Conservation (phyloP, 2,113 vertebrate genomes). For the human region DNA sequence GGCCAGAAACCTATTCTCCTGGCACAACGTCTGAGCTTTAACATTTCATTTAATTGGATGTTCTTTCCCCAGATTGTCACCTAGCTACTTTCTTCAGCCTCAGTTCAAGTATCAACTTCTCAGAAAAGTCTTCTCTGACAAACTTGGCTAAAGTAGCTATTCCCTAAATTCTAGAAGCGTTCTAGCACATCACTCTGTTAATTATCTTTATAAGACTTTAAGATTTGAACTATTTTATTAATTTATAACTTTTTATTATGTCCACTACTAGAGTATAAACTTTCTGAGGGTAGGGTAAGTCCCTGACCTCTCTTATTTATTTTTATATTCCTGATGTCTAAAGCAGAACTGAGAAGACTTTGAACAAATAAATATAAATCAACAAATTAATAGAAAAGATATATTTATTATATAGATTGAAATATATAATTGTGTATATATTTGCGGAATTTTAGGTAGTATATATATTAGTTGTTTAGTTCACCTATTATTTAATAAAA, state of each 20-base stretch:
- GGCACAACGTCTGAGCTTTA: neutral
- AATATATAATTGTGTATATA: neutral
- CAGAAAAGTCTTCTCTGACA: neutral
- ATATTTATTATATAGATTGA: neutral
- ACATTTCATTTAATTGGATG: neutral
- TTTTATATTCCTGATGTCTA: neutral
- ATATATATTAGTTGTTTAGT: neutral
- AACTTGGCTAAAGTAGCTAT: neutral
- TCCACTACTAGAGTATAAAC: neutral
- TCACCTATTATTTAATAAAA: neutral
- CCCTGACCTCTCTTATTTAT: neutral
- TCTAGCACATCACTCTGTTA: neutral
- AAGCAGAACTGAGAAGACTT: neutral
- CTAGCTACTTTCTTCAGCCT: neutral
- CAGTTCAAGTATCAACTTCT: neutral
- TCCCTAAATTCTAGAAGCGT: neutral
- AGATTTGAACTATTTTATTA: neutral
- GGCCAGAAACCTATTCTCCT: neutral
- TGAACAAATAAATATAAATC: neutral
- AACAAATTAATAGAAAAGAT: neutral
- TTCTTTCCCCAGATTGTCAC: neutral
- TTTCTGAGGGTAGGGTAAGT: neutral
- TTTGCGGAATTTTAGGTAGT: neutral
- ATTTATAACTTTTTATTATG: neutral
- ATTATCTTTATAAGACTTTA: neutral